Evolutionary conservation across 2,113 vertebrate species (phyloP).

Genomic region (Phalacrocorax carbo): DNA sequence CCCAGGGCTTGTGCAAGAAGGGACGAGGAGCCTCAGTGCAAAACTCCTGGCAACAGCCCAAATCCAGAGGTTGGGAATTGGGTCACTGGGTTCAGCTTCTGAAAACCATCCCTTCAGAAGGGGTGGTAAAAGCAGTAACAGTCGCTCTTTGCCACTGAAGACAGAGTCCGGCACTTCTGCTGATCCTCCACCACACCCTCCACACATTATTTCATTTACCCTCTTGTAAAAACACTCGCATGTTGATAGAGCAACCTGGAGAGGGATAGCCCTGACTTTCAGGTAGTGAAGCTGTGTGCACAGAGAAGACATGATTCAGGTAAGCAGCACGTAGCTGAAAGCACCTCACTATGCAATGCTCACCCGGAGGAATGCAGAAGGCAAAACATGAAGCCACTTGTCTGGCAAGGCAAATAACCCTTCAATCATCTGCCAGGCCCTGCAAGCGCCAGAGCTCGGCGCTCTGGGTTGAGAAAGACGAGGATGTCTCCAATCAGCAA

Average conservation of each 20-base stretch:
- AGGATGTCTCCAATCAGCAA: neutral
- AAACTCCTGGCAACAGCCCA: neutral
- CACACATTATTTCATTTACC: neutral
- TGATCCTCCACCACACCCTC: neutral
- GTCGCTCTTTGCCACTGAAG: neutral
- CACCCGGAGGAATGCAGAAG: constrained; percentile 29
- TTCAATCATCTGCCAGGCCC: constrained; percentile 33
- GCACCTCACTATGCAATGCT: neutral
- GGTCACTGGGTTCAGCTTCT: constrained; percentile 6
- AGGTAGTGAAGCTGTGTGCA: neutral
- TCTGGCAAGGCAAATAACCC: constrained; percentile 16
- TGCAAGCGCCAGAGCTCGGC: rapidly evolving
- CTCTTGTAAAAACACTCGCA: neutral
- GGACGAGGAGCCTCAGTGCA: neutral
- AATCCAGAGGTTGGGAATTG: neutral
- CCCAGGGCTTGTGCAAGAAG: neutral
- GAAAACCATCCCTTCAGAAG: neutral
- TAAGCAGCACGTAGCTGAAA: constrained; percentile 4
- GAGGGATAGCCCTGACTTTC: neutral
- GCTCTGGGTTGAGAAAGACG: neutral
- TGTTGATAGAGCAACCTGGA: neutral
- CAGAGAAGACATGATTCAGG: neutral
- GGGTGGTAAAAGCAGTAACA: neutral
- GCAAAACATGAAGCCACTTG: constrained; percentile 62
- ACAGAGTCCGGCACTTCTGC: neutral